Base-by-base conservation (phyloP, 2,888 invertebrate species). In the Ormyrus nitidulus region DNA sequence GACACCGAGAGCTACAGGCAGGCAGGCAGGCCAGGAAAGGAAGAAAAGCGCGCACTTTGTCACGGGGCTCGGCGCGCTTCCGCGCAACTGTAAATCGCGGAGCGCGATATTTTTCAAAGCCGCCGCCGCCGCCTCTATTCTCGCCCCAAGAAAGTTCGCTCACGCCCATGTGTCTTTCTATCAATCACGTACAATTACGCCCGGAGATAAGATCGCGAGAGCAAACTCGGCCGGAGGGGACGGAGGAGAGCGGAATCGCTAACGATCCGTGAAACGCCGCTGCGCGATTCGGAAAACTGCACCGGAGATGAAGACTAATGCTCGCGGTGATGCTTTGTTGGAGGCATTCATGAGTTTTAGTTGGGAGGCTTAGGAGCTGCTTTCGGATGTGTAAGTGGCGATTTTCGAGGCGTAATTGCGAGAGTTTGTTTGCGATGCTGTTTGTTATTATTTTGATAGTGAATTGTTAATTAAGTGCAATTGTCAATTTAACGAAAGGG, bases 141-240 rank as follows among this genome's bases (percentile, higher is more conserved):
- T 10, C 46, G 19, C 54, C 6, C 34, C 34, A 54, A 53, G 44
- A 48, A 48, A 58, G 19, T 69, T 70, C 34, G 54, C 48, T 10
- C 34, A 61, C 71, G 72, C 62, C 54, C 70, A 59, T 59, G 10
- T 59, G 70, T 72, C 62, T 72, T 64, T 72, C 72, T 64, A 64
- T 64, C 72, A 72, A 72, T 72, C 72, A 72, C 54, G 62, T 13
- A 6, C 62, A 62, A 72, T 72, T 72, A 72, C 72, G 53, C 72
- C 62, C 13, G 68, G 19, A 44, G 70, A 59, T 69, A 48, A 71
- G 70, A 70, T 70, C 56, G 48, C 11, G 5, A 68, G 6, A 19
- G 19, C 19, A 19, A 19, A 19, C 19, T 19, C 19, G 19, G 19
- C 19, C 19, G 1, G 19, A 2, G 2, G 19, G 19, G 48, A 69